Evolutionary conservation across 2,113 vertebrate species (phyloP), one percentile per base, ranked within the genome.

Genomic region (Formicarius rufipectus): DNA sequence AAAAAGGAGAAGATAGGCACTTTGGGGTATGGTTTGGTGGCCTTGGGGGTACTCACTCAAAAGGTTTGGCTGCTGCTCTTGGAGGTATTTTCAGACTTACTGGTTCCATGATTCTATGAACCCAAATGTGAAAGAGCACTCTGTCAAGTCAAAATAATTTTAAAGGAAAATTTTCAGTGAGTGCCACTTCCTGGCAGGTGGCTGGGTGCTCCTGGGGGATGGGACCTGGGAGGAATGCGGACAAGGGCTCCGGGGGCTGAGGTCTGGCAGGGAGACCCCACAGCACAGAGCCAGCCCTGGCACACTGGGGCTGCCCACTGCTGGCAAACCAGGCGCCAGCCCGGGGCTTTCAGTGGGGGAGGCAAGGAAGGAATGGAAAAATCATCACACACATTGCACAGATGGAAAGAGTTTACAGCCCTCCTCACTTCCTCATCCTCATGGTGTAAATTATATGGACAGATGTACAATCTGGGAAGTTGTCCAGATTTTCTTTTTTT

Each of bases 381-480:
- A 95, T 89, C 95, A 94, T 96, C 95, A 90, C 88, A 95, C 77
- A 91, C 92, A 92, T 91, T 92, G 96, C 95, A 97, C 96, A 96
- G 96, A 97, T 96, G 96, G 96, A 96, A 97, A 91, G 94, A 94
- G 93, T 96, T 96, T 96, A 90, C 96, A 97, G 91, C 93, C 95
- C 96, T 93, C 95, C 90, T 96, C 97, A 95, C 93, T 96, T 95
- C 95, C 94, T 96, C 92, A 89, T 96, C 94, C 94, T 97, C 79
- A 22, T 76, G 95, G 96, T 96, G 96, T 96, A 96, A 96, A 97
- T 96, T 96, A 97, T 91, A 97, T 87, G 3, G 94, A 94, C 96
- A 97, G 96, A 96, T 96, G 96, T 89, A 97, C 94, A 81, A 89
- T 95, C 95, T 94, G 96, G 96, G 96, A 97, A 96, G 53, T 81